Percentiles rank a stretch among this genome's conserved stretches.
Conservation (phyloP, 2,888 invertebrate species). For the Athetis lepigone region DNA sequence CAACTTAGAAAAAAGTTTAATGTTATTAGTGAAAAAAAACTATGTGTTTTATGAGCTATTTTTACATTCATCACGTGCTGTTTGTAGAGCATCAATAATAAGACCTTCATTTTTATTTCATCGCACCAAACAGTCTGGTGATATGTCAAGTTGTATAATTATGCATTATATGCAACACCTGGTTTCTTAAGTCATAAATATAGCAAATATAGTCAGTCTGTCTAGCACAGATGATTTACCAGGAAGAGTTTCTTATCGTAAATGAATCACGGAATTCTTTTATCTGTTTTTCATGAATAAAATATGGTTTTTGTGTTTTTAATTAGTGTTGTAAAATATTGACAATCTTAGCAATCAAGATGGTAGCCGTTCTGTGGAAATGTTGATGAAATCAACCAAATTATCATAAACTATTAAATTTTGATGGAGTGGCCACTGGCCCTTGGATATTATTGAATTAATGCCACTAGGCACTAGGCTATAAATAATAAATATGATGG, state of each 20-base stretch:
- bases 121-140: slow-evolving; percentile 28
- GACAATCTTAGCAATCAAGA: slow-evolving; percentile 9
- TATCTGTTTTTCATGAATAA: neutral
- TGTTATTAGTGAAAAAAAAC: too few relatives aligned
- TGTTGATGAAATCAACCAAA: slow-evolving; percentile 5
- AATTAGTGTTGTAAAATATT: slow-evolving; percentile 8
- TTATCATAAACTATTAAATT: slow-evolving; percentile 34
- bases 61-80: neutral
- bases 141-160: slow-evolving; percentile 1
- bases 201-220: slow-evolving; percentile 3
- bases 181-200: neutral
- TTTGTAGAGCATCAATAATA: too few relatives aligned
- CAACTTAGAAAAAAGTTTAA: too few relatives aligned
- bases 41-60: too few relatives aligned
- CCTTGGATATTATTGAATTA: slow-evolving; percentile 30
- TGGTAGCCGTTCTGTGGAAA: slow-evolving; percentile 1
- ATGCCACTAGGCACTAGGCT: too few relatives aligned
- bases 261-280: neutral
- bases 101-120: neutral
- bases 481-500: slow-evolving; percentile 12
- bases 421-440: slow-evolving; percentile 6
- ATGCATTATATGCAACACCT: neutral
- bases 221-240: neutral
- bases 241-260: slow-evolving; percentile 7
- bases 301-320: slow-evolving; percentile 11